Evolutionary conservation across 2,888 invertebrate species (phyloP), one percentile per base, ranked within the genome.

Genomic region (Drosophila yooni): DNA sequence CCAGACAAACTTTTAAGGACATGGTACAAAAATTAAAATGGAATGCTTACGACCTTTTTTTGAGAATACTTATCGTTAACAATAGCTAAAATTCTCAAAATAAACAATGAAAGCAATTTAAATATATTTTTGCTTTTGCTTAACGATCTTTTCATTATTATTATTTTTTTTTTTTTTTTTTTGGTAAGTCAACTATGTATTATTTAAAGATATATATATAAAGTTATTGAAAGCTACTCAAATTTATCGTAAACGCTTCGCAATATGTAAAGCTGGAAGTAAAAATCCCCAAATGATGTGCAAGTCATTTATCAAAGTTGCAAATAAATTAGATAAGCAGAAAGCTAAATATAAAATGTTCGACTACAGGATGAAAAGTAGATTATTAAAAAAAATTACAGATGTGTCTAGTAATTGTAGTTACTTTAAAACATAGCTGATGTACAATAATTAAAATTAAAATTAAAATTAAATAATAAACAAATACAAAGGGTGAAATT

Each of bases 261-360:
- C 58, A 48, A 21, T 21, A 40, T 18, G 13, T 21, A 51, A 31
- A 27, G 10, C 8, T 43, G 27, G 11, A 38, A 36, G 13, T 48
- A 34, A 53, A 56, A 52, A 29, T 10, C 43, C 51, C 36, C 7
- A 21, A 36, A 46, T 36, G 52, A 74, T 74, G 65, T 65, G 76
- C 79, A 79, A 74, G 70, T 74, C 74, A 79, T 79, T 74, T 69
- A 69, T 79, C 56, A 65, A 79, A 69, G 52, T 54, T 65, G 58
- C 74, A 56, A 68, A 65, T 59, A 58, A 65, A 46, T 51, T 40
- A 73, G 58, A 56, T 74, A 73, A 65, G 43, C 34, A 52, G 29
- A 15, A 11, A 25, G 18, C 25, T 11, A 6, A 34, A 18, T 31
- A n/a, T 13, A 13, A 21, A 34, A 11, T 54, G 50, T 18, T 2